Base-by-base conservation (phyloP, 2,888 invertebrate genomes). In the Dolomedes plantarius region DNA sequence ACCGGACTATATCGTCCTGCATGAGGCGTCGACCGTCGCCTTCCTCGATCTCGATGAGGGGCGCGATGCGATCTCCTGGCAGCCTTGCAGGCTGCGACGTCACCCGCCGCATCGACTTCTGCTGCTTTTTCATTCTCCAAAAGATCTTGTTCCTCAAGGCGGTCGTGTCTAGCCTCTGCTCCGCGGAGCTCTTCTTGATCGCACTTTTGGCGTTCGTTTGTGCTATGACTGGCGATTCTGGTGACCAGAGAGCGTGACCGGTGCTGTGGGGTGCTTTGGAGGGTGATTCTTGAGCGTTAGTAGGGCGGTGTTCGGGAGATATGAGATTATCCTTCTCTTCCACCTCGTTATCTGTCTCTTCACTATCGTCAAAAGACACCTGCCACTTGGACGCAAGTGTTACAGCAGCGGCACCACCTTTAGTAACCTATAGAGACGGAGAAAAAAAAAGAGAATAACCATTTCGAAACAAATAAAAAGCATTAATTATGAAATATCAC, bases 301-400 rank as follows among this genome's bases (percentile, higher is more conserved):
- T 19, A 11, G 82, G 78, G n/a, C 87, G 80, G 90, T 94, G 94
- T 89, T 94, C 94, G 0, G 94, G 94, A 88, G 92, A 92, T 91
- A 92, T 92, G 77, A 92, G 92, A 89, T 94, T 94, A 89, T 97
- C 97, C 89, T 95, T 96, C 0, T 71, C 87, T 90, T 96, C 96
- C 96, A 97, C 97, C 91, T 97, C 97, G 91, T 97, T 97, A 91
- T 97, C 97, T 0, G 96, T 96, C 69, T 97, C 96, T 89, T 98
- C 97, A 0, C 97, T 97, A 91, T 98, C 97, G 90, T 97, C 97
- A 91, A 98, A 98, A 91, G 98, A 97, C 0, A 97, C 97, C 91
- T 97, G 97, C 97, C 98, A 98, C 90, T 96, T 96, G 23, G 97
- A 97, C 0, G 96, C 97, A 19, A 98, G 92, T 0, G 98, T 98